phyloP scores from a whole-genome alignment of 2,797 vertebrate genomes.

The Halcyon smyrnensis region DNA sequence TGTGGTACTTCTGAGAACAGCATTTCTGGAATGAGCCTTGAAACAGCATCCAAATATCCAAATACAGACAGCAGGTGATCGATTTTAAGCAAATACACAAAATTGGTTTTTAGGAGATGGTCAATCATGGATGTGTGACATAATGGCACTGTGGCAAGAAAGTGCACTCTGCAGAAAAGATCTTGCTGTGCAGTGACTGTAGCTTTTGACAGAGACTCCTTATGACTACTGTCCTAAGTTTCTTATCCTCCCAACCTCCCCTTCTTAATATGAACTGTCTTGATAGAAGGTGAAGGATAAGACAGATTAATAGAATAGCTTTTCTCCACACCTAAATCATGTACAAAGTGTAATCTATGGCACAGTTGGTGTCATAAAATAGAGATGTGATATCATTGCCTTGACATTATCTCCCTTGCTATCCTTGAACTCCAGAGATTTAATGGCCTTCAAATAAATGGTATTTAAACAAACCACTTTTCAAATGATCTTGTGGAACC shows the following conservation, averaged over 20 bases:
- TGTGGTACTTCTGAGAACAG: neutral
- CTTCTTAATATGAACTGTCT: neutral
- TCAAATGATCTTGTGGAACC: constrained; percentile 59
- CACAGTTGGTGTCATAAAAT: constrained; percentile 69
- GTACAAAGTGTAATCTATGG: constrained; percentile 62
- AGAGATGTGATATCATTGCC: constrained; percentile 57
- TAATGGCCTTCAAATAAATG: constrained; percentile 75
- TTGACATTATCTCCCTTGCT: constrained; percentile 54
- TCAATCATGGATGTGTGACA: neutral
- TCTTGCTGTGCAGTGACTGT: neutral
- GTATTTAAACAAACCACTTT: constrained; percentile 74
- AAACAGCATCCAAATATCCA: neutral
- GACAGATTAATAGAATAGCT: constrained; percentile 64
- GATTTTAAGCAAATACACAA: neutral
- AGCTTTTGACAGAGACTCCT: neutral
- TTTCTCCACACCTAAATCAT: constrained; percentile 68
- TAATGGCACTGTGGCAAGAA: neutral
- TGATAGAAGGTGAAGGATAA: constrained; percentile 67
- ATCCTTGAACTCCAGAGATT: constrained; percentile 74
- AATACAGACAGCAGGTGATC: neutral
- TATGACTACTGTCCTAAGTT: neutral
- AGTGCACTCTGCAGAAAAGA: neutral
- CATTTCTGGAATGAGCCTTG: neutral
- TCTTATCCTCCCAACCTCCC: neutral
- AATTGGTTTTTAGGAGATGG: neutral